Evolutionary conservation across 2,797 vertebrate species (phyloP).

Genomic region (Chelmon rostratus): DNA sequence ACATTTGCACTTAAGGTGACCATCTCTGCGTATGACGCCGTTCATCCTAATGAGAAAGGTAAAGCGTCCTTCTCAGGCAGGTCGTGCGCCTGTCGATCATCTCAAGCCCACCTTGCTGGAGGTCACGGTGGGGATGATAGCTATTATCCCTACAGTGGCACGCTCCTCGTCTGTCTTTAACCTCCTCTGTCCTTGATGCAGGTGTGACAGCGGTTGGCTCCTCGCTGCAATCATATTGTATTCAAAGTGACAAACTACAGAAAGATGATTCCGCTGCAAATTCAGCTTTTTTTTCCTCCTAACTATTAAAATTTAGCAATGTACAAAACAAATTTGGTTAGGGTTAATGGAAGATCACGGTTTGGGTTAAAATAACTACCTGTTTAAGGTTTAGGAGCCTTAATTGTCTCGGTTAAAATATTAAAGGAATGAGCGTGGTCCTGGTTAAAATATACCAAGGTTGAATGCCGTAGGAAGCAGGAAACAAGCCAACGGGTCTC

Average conservation of each 20-base stretch:
- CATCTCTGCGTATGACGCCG: neutral
- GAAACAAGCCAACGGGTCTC: too few relatives aligned
- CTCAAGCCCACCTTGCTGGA: conserved; percentile 23
- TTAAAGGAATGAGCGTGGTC: too few relatives aligned
- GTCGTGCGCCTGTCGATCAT: conserved; percentile 32
- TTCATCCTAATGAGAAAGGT: conserved; percentile 23
- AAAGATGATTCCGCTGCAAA: neutral
- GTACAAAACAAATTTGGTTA: too few relatives aligned
- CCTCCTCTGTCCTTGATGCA: conserved; percentile 29
- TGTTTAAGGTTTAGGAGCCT: neutral
- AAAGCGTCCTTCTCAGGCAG: conserved; percentile 13
- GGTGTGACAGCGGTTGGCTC: neutral
- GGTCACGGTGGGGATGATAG: conserved; percentile 15
- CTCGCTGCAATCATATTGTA: neutral
- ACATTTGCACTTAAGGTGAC: conserved; percentile 9
- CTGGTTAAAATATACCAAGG: neutral
- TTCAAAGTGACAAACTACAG: conserved; percentile 1
- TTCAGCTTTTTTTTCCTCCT: neutral
- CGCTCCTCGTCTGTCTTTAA: conserved; percentile 14
- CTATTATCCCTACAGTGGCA: conserved; percentile 20
- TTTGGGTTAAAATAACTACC: neutral
- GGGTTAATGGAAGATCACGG: too few relatives aligned
- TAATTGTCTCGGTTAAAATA: neutral
- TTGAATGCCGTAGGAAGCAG: neutral
- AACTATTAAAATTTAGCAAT: too few relatives aligned